phyloP scores from a whole-genome alignment of 2,888 invertebrate species.

The Heliconius charithonia region DNA sequence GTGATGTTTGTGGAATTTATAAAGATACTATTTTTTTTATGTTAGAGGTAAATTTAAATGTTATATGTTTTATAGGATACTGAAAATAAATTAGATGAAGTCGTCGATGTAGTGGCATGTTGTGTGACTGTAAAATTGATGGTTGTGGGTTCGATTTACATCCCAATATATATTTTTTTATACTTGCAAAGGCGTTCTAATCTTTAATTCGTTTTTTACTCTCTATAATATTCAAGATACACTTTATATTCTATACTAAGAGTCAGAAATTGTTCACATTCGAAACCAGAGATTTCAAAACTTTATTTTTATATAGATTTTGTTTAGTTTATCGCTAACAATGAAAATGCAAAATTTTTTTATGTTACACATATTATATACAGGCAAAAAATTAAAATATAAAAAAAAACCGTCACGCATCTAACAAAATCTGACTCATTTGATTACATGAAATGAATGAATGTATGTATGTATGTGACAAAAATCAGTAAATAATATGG shows the following conservation, averaged over 20 bases:
- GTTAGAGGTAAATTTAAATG: background rate
- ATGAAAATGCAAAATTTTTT: too few relatives aligned
- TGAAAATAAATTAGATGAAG: background rate
- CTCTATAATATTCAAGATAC: too few relatives aligned
- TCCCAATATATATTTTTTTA: too few relatives aligned
- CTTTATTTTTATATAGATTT: too few relatives aligned
- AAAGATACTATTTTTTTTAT: background rate
- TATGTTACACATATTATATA: background rate
- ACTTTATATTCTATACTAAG: too few relatives aligned
- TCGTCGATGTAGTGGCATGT: too few relatives aligned
- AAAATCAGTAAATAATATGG: conserved; percentile 74
- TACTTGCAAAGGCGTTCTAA: too few relatives aligned
- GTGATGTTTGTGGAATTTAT: background rate
- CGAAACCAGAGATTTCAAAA: too few relatives aligned
- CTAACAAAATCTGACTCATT: conserved; percentile 28
- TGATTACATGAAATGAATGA: conserved; percentile 29
- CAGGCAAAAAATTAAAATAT: background rate
- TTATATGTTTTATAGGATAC: background rate
- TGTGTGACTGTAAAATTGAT: background rate
- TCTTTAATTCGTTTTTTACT: too few relatives aligned
- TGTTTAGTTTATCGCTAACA: too few relatives aligned
- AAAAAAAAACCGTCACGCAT: background rate
- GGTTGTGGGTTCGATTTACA: background rate
- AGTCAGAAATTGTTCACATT: too few relatives aligned
- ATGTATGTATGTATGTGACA: conserved; percentile 40